Conservation (phyloP, 2,888 invertebrate genomes). For the Ligdia adustata region DNA sequence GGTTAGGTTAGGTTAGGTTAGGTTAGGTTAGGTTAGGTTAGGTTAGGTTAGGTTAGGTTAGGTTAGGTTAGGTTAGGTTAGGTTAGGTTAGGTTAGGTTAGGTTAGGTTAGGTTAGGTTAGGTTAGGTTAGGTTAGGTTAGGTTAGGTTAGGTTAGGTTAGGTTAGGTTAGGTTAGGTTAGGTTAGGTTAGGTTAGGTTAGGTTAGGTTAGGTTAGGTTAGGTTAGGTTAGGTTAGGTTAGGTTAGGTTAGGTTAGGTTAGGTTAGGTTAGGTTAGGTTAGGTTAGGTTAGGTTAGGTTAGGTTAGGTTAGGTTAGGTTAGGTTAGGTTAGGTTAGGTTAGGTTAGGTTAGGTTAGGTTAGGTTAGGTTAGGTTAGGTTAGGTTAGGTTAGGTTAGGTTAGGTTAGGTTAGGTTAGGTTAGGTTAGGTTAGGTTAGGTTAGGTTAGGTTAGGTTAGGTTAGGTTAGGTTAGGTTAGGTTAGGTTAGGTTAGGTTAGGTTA, state of each 20-base stretch:
- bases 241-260: constrained; percentile 19
- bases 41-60: too few species aligned
- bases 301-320: constrained; percentile 1
- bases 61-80: too few species aligned
- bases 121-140: constrained; percentile 17
- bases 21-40: constrained; percentile 19
- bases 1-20: constrained; percentile 19
- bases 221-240: constrained; percentile 19
- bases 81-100: constrained; percentile 19
- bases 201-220: constrained; percentile 19
- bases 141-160: constrained; percentile 19
- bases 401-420: constrained; percentile 36
- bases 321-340: constrained; percentile 13
- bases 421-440: constrained; percentile 35
- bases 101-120: constrained; percentile 19
- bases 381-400: constrained; percentile 28
- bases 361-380: constrained; percentile 23
- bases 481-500: constrained; percentile 18
- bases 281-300: constrained; percentile 16
- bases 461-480: constrained; percentile 22
- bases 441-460: constrained; percentile 25
- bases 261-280: constrained; percentile 19
- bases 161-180: too few species aligned
- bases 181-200: constrained; percentile 19
- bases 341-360: constrained; percentile 14